phyloP scores from a whole-genome alignment of 1,140 invertebrate genomes.

The Stenopsyche tienmushanensis region DNA sequence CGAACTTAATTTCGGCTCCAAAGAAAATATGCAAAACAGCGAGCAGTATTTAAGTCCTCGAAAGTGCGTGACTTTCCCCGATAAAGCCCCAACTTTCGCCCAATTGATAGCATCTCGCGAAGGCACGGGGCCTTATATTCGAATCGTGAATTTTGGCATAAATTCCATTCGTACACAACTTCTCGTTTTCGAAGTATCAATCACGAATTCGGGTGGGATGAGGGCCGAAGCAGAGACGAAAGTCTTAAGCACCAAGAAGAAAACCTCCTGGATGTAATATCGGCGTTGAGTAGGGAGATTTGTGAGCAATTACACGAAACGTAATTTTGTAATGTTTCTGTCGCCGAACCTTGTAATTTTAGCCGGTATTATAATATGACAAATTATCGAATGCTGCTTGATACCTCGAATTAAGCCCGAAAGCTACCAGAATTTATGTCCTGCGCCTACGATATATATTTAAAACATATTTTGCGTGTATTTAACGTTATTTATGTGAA shows the following conservation, averaged over 20 bases:
- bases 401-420: too few species aligned
- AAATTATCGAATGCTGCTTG: not conserved
- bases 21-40: slow-evolving; percentile 25
- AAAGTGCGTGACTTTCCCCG: slow-evolving; percentile 22
- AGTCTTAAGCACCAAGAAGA: not conserved
- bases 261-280: not conserved
- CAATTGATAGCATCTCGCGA: slow-evolving; percentile 28
- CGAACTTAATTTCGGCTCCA: too few species aligned
- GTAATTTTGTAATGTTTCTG: not conserved
- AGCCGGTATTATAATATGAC: not conserved
- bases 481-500: too few species aligned
- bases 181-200: slow-evolving; percentile 21
- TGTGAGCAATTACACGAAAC: slow-evolving; percentile 2
- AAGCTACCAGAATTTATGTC: too few species aligned
- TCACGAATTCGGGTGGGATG: not conserved
- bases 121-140: slow-evolving; percentile 16
- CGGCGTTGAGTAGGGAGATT: not conserved
- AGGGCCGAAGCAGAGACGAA: not conserved
- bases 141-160: slow-evolving; percentile 16
- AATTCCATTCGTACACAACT: slow-evolving; percentile 14
- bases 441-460: too few species aligned
- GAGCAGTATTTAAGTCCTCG: too few species aligned
- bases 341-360: not conserved
- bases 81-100: slow-evolving; percentile 10
- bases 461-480: too few species aligned